These are phyloP conservation scores for Phaedon cochleariae DNA, from an alignment of 2,888 invertebrate species.

Conservation along the genomic window DNA sequence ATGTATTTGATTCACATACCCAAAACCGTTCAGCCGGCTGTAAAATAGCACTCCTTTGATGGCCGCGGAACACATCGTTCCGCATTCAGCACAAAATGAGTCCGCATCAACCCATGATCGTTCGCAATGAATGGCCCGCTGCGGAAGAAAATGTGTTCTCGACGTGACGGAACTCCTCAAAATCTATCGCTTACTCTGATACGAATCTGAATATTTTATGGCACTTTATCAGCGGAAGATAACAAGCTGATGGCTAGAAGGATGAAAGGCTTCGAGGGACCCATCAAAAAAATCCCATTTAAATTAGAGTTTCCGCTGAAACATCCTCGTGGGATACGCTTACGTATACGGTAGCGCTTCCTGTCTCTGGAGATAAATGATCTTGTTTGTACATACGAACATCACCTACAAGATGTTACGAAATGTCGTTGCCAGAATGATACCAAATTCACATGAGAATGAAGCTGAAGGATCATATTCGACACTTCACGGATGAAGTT, in stretches of 20 bases:
- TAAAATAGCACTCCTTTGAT: not conserved
- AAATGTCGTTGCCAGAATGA: too few relatives aligned
- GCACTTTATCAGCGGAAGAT: constrained; percentile 31
- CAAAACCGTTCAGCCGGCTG: constrained; percentile 1
- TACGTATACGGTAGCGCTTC: not conserved
- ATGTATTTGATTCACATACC: too few relatives aligned
- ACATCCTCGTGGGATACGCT: not conserved
- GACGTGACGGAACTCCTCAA: constrained; percentile 47
- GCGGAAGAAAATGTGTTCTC: constrained; percentile 35
- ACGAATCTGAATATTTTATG: constrained; percentile 41
- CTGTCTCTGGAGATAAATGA: not conserved
- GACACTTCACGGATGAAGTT: too few relatives aligned
- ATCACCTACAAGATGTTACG: too few relatives aligned
- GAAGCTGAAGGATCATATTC: too few relatives aligned
- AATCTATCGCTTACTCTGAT: constrained; percentile 38
- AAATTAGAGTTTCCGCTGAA: constrained; percentile 15
- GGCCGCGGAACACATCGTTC: constrained; percentile 43
- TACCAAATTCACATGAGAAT: too few relatives aligned
- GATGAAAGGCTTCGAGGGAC: constrained; percentile 7
- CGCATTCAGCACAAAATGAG: constrained; percentile 45
- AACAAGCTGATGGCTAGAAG: constrained; percentile 18
- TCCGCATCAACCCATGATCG: constrained; percentile 46
- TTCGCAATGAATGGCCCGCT: constrained; percentile 45
- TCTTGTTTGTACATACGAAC: not conserved
- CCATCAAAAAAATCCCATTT: constrained; percentile 8